These are phyloP conservation scores for Typhlichthys eigenmanni DNA, from an alignment of 2,797 vertebrate species.

Conservation along the genomic window DNA sequence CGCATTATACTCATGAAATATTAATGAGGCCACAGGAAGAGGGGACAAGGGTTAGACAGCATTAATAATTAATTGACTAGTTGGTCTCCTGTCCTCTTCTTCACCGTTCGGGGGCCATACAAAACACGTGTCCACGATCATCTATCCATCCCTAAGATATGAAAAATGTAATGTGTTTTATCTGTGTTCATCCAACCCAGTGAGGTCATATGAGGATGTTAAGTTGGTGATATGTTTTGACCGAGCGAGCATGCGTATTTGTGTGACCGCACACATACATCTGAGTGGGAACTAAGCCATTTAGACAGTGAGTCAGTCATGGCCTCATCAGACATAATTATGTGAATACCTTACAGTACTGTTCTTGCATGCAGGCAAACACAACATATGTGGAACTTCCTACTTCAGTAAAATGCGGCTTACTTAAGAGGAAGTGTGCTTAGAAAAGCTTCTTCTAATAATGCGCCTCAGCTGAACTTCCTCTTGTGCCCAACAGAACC, in stretches of 20 bases:
- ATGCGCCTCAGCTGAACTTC: constrained; percentile 63
- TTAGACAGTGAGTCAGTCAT: neutral
- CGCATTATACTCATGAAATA: constrained; percentile 56
- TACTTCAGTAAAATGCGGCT: constrained; percentile 11
- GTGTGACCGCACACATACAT: neutral
- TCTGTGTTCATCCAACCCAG: constrained; percentile 10
- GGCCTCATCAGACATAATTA: neutral
- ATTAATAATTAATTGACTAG: constrained; percentile 70
- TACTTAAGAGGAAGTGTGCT: constrained; percentile 50
- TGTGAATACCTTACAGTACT: neutral
- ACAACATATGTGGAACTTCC: constrained; percentile 10
- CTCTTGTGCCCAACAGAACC: constrained; percentile 51
- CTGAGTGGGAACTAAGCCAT: neutral
- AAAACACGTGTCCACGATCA: constrained; percentile 4
- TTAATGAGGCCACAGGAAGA: constrained; percentile 52
- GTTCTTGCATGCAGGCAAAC: neutral
- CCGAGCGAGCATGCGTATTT: neutral
- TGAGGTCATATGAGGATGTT: constrained; percentile 22
- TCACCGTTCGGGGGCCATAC: neutral
- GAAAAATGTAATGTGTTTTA: constrained; percentile 41
- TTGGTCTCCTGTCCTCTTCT: constrained; percentile 41
- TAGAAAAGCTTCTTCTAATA: constrained; percentile 43
- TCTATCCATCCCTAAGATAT: neutral
- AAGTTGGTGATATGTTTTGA: constrained; percentile 25
- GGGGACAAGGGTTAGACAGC: constrained; percentile 57